A percentile compares a stretch with the other conserved stretches of the same genome.
These are phyloP conservation scores for Procavia capensis DNA, from an alignment of 2,113 vertebrate genomes.

Conservation along the genomic window DNA sequence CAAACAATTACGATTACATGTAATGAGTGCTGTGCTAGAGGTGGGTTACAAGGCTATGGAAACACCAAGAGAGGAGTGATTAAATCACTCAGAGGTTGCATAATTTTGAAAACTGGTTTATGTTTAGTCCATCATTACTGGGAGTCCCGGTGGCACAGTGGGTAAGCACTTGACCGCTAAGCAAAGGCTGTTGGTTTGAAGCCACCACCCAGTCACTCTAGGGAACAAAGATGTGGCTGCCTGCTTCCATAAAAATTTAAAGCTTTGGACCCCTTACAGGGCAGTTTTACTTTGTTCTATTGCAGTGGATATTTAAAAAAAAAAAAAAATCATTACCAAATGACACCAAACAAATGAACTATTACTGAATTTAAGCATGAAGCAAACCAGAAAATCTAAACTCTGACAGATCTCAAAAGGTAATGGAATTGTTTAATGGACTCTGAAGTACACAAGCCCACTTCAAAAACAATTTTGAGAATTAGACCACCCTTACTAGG, in stretches of 20 bases:
- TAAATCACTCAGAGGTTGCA: neutral
- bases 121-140: neutral
- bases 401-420: neutral
- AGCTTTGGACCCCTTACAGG: too few relatives aligned
- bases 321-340: neutral
- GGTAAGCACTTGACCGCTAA: too few relatives aligned
- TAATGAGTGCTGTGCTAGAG: neutral
- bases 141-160: too few relatives aligned
- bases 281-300: too few relatives aligned
- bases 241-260: too few relatives aligned
- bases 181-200: too few relatives aligned
- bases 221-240: too few relatives aligned
- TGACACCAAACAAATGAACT: neutral
- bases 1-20: neutral
- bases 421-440: slow-evolving; percentile 15
- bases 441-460: neutral
- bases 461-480: neutral
- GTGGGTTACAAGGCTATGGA: neutral
- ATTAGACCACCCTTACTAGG: neutral
- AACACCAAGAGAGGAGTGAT: neutral
- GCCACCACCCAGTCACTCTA: too few relatives aligned
- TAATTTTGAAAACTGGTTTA: slow-evolving; percentile 35
- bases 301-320: too few relatives aligned
- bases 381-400: slow-evolving; percentile 53
- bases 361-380: slow-evolving; percentile 22